phyloP scores from a whole-genome alignment of 1,140 invertebrate species.

The Tyrophagus putrescentiae region DNA sequence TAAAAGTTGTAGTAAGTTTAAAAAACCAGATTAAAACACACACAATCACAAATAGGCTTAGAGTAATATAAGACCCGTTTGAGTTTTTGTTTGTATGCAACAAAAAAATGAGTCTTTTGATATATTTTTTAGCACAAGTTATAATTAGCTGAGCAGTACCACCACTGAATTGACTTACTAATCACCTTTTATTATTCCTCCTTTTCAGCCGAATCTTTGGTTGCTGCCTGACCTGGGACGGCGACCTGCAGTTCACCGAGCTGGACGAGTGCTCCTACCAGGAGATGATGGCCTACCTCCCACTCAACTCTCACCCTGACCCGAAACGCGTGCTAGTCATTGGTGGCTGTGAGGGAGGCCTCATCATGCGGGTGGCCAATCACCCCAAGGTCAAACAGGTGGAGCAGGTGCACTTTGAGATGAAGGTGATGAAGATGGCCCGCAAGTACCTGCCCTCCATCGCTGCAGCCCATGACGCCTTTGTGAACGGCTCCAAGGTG shows the following conservation, averaged over 20 bases:
- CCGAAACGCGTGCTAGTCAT: slow-evolving; percentile 77
- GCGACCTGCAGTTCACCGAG: slow-evolving; percentile 91
- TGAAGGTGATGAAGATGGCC: slow-evolving; percentile 71
- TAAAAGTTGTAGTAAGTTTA: too few relatives aligned
- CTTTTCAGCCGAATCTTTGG: slow-evolving; percentile 62
- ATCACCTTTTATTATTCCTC: neutral
- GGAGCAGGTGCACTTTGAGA: slow-evolving; percentile 88
- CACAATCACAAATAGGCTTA: too few relatives aligned
- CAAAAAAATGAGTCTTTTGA: too few relatives aligned
- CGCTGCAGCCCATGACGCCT: slow-evolving; percentile 67
- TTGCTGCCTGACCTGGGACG: slow-evolving; percentile 77
- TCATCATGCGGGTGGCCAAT: slow-evolving; percentile 82
- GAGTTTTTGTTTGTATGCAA: too few relatives aligned
- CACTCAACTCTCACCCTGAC: slow-evolving; percentile 72
- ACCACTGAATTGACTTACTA: too few relatives aligned
- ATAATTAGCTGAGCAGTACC: too few relatives aligned
- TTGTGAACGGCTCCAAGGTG: slow-evolving; percentile 66
- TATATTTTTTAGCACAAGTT: too few relatives aligned
- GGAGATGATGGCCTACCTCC: slow-evolving; percentile 93
- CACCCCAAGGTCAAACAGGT: slow-evolving; percentile 73
- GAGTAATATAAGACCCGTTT: too few relatives aligned
- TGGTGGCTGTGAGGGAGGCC: slow-evolving; percentile 92
- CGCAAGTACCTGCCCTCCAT: slow-evolving; percentile 79
- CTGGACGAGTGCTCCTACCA: slow-evolving; percentile 94
- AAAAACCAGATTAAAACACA: too few relatives aligned